Conservation (phyloP, 2,113 vertebrate genomes). For the Hystrix cristata region DNA sequence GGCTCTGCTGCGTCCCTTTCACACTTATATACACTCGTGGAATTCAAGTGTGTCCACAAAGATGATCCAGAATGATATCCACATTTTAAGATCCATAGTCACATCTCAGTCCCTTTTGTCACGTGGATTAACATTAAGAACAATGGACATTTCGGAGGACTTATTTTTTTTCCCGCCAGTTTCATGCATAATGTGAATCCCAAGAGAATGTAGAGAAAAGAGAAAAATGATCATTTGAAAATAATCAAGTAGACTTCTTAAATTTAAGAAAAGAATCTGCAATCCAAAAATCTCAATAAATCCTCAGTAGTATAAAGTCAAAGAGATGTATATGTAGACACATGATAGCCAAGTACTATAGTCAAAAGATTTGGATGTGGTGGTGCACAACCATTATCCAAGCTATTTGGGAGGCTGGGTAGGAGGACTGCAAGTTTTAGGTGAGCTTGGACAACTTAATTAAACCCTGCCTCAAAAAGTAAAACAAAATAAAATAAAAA, state of each 20-base stretch:
- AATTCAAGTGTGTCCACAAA: not conserved
- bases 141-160: not conserved
- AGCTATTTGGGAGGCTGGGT: not conserved
- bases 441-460: no score
- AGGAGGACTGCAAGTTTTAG: not conserved
- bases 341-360: not conserved
- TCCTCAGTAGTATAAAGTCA: not conserved
- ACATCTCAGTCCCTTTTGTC: not conserved
- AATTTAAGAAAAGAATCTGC: not conserved
- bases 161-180: not conserved
- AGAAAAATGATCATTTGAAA: not conserved
- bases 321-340: not conserved
- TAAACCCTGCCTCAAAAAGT: no score
- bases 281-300: not conserved
- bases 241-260: not conserved
- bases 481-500: not conserved
- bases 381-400: not conserved
- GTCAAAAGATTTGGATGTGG: not conserved
- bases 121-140: not conserved
- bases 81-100: not conserved
- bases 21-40: not conserved
- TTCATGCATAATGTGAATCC: not conserved
- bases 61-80: not conserved
- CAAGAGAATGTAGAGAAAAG: not conserved
- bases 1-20: not conserved